Base-by-base conservation (phyloP, 64 coral and sea anemone genomes). In the Catalaphyllia jardinei region DNA sequence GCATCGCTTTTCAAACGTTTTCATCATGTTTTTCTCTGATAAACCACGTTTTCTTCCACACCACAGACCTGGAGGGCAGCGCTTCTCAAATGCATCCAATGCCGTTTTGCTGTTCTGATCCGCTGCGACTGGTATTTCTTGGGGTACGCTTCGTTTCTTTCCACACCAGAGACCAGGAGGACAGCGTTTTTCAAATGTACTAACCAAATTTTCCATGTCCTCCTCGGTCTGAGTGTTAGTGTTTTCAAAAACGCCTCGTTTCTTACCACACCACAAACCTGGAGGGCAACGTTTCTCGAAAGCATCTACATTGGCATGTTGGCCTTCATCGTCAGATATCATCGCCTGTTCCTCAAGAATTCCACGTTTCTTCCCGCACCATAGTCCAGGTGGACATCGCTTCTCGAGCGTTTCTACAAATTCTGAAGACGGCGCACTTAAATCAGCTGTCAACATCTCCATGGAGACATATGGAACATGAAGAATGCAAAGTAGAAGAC, bases 231-330 rank as follows among this genome's bases (percentile, higher is more conserved):
- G 54, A 1, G 54, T 57, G 63, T 27, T 67, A 31, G 17, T 15
- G 0, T 55, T 57, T 28, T 24, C n/a, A 57, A 12, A 16, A 57
- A 57, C 15, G 54, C 54, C 15, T 57, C 87, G 87, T 42, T 76
- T 39, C 52, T 75, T 18, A 62, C 76, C 76, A 59, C 87, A 88
- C 87, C 87, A 88, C 10, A 88, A 55, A n/a, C 86, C 86, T n/a
- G 86, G 86, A 0, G 86, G 86, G 49, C 86, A 88, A 9, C 31
- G n/a, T 16, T 78, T 78, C 31, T 78, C 76, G 16, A 67, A 64
- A 7, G 8, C 29, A 12, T 85, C 1, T 3, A 20, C 28, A 7
- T n/a, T 5, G 42, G 42, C 42, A 46, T 46, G 42, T 46, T 46
- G 42, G 42, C 6, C 10, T 35, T 57, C 20, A 31, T 35, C 29